Base-by-base conservation (phyloP, 2,797 vertebrate genomes). In the Hydrolagus colliei region DNA sequence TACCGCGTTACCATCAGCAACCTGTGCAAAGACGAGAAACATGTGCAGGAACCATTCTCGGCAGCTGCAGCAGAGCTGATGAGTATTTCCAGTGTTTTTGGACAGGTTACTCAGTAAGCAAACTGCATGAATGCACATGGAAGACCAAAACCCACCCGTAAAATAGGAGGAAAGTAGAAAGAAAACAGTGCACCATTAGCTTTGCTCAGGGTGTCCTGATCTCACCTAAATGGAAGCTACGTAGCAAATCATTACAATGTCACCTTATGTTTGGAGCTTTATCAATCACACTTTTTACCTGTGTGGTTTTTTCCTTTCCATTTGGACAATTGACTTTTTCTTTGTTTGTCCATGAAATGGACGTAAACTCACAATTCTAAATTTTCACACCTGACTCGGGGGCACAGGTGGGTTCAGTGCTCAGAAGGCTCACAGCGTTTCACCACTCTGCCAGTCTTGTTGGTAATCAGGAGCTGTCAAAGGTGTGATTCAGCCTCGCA, bases 241-340 rank as follows among this genome's bases (percentile, higher is more conserved):
- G 71, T 84, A 10, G 16, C 41, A 41, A 71, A 20, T 71, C 16
- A 71, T 84, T 61, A 27, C 41, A 67, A 35, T 41, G 12, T 68
- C 32, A 71, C 27, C 63, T 84, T 71, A 35, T 71, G 22, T 84
- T 84, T 32, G 63, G 78, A 82, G 63, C 22, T 68, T 84, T 71
- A 84, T 68, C 65, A 84, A 84, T 84, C 79, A 84, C 8, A 71
- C n/a, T 52, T 84, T 41, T 11, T 65, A 84, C 41, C 68, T 71
- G 16, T 35, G 63, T 35, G 1, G 20, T 27, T 41, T 65, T 67
- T 61, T 80, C 20, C n/a, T 67, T 61, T 80, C 20, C n/a, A 80
- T 65, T 65, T 65, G 65, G 20, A 10, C 79, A 41, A 18, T 35
- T 18, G 65, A n/a, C 32, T 35, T 35, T 18, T 62, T 68, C 27